Base-by-base conservation (phyloP, 2,888 invertebrate species). In the Acleris emargana region DNA sequence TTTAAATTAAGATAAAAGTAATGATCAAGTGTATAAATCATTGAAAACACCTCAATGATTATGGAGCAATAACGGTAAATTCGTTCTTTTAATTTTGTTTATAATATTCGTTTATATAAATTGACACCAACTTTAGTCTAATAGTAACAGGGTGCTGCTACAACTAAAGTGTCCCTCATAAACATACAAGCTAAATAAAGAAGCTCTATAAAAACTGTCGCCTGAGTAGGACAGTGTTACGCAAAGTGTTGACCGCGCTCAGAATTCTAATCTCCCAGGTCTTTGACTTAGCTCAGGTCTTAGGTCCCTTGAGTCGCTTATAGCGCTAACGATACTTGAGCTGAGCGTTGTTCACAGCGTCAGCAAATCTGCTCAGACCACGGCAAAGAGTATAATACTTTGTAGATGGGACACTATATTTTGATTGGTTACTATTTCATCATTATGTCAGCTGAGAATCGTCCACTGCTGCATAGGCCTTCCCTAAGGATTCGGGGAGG, bases 331-430 rank as follows among this genome's bases (percentile, higher is more conserved):
- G 17, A 25, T 58, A 58, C 58, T 58, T 52, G 45, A 52, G 38
- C 38, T 53, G 53, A 58, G 53, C 53, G 47, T 58, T 28, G 28
- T 62, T 55, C 62, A 55, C 38, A 13, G 49, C 49, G 42, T 62
- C 62, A 62, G 62, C 62, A 62, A 62, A 55, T 62, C 50, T 55
- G 50, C 42, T 55, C 47, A 55, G 47, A 17, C 32, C 3, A 4
- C 13, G 20, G 16, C 17, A 28, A 2, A 18, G 47, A 58, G 18
- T 18, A 49, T 16, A 16, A 49, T 16, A 16, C 28, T 13, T 13
- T 6, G 28, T 20, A 58, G 58, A 58, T 28, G 18, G 18, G 43
- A 20, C 43, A 43, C 1, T 55, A 9, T 13, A 16, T 16, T 17
- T 43, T 13, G n/a, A 13, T 43, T n/a, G 3, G 0, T 1, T 13